Base-by-base conservation (phyloP, 2,888 invertebrate species). In the Diadegma fenestrale region DNA sequence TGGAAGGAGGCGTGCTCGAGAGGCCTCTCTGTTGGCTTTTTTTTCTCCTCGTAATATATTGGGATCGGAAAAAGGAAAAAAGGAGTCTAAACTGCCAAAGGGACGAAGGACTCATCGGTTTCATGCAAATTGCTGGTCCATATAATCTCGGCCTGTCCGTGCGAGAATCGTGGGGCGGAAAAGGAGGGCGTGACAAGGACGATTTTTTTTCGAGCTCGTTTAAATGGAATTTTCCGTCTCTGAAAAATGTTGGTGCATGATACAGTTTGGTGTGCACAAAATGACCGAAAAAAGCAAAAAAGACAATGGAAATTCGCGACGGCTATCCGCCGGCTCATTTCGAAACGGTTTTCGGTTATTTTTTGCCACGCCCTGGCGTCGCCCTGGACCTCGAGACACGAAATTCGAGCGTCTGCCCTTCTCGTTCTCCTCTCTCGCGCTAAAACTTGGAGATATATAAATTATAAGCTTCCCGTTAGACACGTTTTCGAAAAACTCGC, bases 341-440 rank as follows among this genome's bases (percentile, higher is more conserved):
- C 79, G 61, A 71, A 83, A 83, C 51, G 66, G 68, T 81, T 86
- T 80, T 69, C 88, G 86, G 66, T 63, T 64, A 68, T 84, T 26
- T 58, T 58, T 58, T 83, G 90, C 92, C 92, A 92, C 92, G 92
- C 92, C 92, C 91, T 89, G 92, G 92, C 92, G 92, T 89, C 92
- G 85, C 76, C 85, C 85, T 88, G 87, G 83, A 81, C 86, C 86
- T 88, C 77, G 86, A 33, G 33, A 87, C 81, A 88, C 84, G 91
- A 90, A 91, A 91, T 90, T 90, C 88, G 91, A 91, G 87, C 90
- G 90, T 90, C 91, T 88, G 84, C 86, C 61, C 69, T 48, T 48
- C 71, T 75, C 76, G 22, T 58, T 64, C 48, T 7, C 1, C 10
- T 71, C 33, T 14, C 63, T 76, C 72, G 80, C 78, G 79, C 83